These are phyloP conservation scores for Argyresthia albistria DNA, from an alignment of 2,888 invertebrate genomes.

Conservation along the genomic window DNA sequence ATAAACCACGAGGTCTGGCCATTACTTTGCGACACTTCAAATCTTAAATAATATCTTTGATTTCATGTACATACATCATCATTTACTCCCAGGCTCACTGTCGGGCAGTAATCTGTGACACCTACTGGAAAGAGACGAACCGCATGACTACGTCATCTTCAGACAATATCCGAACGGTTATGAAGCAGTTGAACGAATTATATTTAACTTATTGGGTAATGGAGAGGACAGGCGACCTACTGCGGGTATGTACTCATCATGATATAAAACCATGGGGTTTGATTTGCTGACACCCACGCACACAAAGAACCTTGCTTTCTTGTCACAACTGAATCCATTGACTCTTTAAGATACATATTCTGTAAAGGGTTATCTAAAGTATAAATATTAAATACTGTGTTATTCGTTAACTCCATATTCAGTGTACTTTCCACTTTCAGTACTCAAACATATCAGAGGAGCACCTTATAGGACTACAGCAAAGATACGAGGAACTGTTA, in stretches of 20 bases:
- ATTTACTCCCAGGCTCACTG: conserved; percentile 81
- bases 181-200: conserved; percentile 79
- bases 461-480: conserved; percentile 68
- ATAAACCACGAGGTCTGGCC: too few relatives aligned
- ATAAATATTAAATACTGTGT: too few relatives aligned
- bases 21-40: neutral
- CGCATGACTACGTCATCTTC: conserved; percentile 65
- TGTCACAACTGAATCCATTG: too few relatives aligned
- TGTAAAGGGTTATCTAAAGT: too few relatives aligned
- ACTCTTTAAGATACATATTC: too few relatives aligned
- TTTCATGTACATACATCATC: neutral
- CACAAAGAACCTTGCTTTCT: neutral
- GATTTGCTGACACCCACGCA: neutral
- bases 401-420: too few relatives aligned
- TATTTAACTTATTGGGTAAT: conserved; percentile 84
- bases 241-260: conserved; percentile 75
- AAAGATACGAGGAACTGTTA: conserved; percentile 76
- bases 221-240: conserved; percentile 81
- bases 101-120: conserved; percentile 82
- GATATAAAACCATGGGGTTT: neutral
- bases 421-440: conserved; percentile 45
- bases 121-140: conserved; percentile 73
- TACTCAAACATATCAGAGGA: conserved; percentile 69
- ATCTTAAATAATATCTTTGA: neutral
- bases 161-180: conserved; percentile 71